These are phyloP conservation scores for Leptestheria dahalacensis DNA, from an alignment of 1,140 invertebrate species.

Conservation along the genomic window DNA sequence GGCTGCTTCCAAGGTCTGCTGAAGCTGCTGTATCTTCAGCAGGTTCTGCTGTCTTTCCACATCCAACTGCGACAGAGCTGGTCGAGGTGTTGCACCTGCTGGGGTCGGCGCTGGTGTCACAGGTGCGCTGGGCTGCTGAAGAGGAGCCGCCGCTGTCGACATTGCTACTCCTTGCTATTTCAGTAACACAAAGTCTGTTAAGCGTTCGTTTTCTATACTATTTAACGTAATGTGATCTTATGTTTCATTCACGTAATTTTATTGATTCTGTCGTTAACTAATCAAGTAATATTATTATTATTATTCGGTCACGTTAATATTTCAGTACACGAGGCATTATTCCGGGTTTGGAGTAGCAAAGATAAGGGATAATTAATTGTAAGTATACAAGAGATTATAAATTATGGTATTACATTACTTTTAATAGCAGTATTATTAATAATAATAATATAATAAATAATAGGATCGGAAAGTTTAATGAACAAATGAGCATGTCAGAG, in stretches of 20 bases:
- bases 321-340: too few relatives aligned
- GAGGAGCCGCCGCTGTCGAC: background rate
- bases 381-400: too few relatives aligned
- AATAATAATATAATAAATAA: background rate
- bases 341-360: too few relatives aligned
- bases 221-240: too few relatives aligned
- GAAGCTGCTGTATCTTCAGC: constrained; percentile 44
- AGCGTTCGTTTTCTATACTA: too few relatives aligned
- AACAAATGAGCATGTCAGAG: background rate
- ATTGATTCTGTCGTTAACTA: too few relatives aligned
- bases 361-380: too few relatives aligned
- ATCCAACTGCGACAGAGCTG: constrained; percentile 33
- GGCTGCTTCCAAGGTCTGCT: constrained; percentile 53
- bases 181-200: constrained; percentile 19
- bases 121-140: constrained; percentile 22
- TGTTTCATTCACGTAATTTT: too few relatives aligned
- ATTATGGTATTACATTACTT: constrained; percentile 1
- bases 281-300: too few relatives aligned
- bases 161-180: constrained; percentile 18
- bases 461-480: too few relatives aligned
- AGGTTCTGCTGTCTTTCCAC: constrained; percentile 50
- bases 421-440: background rate
- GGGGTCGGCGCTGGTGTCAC: background rate
- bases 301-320: too few relatives aligned
- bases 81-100: constrained; percentile 29